A percentile compares a stretch with the other conserved stretches of the same genome.
Evolutionary conservation across 2,888 invertebrate genomes (phyloP).

Genomic region (Limnephilus lunatus): DNA sequence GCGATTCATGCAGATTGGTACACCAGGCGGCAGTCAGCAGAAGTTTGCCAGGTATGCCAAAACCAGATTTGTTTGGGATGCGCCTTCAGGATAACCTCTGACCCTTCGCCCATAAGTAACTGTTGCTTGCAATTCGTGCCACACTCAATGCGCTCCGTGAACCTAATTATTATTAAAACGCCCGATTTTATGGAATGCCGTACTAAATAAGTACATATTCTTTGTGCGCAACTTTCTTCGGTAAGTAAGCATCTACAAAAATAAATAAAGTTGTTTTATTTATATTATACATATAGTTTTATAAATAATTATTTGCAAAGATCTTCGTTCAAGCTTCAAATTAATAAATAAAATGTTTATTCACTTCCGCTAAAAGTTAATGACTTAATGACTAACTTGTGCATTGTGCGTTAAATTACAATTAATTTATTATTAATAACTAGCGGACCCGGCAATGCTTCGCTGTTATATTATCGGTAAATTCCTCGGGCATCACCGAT

Average conservation of each 20-base stretch:
- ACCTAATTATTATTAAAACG: conserved; percentile 35
- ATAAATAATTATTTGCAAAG: not conserved
- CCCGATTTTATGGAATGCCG: conserved; percentile 26
- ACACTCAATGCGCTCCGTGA: conserved; percentile 26
- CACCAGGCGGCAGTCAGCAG: conserved; percentile 5
- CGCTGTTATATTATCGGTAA: too few species aligned
- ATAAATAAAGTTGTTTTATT: not conserved
- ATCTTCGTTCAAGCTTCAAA: not conserved
- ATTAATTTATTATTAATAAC: too few species aligned
- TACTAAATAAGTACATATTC: not conserved
- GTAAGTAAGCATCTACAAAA: not conserved
- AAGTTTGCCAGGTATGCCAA: conserved; percentile 43
- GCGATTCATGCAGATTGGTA: not conserved
- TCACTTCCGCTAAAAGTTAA: too few species aligned
- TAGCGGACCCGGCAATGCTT: too few species aligned
- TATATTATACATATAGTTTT: not conserved
- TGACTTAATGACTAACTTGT: too few species aligned
- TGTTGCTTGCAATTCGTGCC: conserved; percentile 43
- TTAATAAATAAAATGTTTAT: too few species aligned
- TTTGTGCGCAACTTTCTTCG: not conserved
- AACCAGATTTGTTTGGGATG: conserved; percentile 50
- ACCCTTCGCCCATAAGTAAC: conserved; percentile 50
- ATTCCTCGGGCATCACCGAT: too few species aligned
- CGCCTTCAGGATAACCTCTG: conserved; percentile 46
- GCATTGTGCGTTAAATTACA: too few species aligned